Base-by-base conservation (phyloP, 92 coral and sea anemone genomes). In the Epizoanthus ramosus region DNA sequence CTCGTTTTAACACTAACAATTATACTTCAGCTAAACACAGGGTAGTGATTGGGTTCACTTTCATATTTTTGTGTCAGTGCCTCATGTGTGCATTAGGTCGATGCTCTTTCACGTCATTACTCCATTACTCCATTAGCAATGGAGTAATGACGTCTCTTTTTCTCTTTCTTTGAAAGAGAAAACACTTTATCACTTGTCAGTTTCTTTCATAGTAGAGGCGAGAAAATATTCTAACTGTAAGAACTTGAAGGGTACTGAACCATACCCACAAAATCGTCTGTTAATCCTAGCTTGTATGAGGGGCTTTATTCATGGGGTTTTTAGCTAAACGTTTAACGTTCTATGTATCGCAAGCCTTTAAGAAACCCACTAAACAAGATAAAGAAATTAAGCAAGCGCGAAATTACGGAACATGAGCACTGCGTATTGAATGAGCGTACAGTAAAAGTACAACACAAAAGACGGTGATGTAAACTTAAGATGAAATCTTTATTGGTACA, bases 351-450 rank as follows among this genome's bases (percentile, higher is more conserved):
- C 71, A 61, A 19, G 43, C 47, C 82, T 77, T 63, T 19, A 76
- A 77, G 82, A 77, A 75, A 77, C 59, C 60, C 37, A 15, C 81
- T 56, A 75, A 37, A 47, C 68, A 59, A n/a, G 35, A 77, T 77
- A 77, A 77, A 77, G 82, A 77, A 37, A 77, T 69, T 18, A 77
- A 63, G 82, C 65, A 63, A 50, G 70, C 82, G 63, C 35, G 82
- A 77, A 77, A 77, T 77, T 77, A 31, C 17, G 17, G 63, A 77
- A 77, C 71, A 77, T 21, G 63, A 41, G 41, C 54, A 61, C 23
- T 77, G 25, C 23, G 70, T 57, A 77, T 60, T 77, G 63, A 59
- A 77, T 77, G 35, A n/a, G 61, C 67, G 58, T 63, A 37, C 35
- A 63, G 35, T 39, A 60, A 77, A 16, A 61, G 71, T 59, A 61